Evolutionary conservation across 2,113 vertebrate genomes (phyloP).

Genomic region (Cardinalis cardinalis): DNA sequence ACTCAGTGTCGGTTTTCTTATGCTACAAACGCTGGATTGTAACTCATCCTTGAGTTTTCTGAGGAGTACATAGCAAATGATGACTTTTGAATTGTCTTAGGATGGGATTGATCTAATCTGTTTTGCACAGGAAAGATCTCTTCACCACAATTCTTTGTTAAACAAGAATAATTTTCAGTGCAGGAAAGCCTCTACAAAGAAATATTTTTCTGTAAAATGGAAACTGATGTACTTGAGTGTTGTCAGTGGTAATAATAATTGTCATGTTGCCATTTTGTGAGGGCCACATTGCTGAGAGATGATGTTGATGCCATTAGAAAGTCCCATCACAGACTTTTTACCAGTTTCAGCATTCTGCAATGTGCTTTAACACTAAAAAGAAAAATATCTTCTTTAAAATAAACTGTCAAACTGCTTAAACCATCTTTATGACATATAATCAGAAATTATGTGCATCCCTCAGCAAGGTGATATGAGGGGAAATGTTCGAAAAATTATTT

Average conservation of each 20-base stretch:
- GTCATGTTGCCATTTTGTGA: neutral
- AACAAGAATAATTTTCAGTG: neutral
- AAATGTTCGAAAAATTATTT: neutral
- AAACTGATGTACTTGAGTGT: neutral
- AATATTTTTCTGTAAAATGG: neutral
- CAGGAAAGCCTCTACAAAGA: neutral
- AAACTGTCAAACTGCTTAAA: neutral
- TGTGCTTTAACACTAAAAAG: neutral
- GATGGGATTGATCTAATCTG: neutral
- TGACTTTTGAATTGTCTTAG: neutral
- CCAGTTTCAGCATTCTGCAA: neutral
- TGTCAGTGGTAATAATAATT: neutral
- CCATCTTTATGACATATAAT: no score
- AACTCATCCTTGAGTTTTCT: neutral
- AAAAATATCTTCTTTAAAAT: neutral
- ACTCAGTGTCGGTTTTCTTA: neutral
- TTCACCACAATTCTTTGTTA: neutral
- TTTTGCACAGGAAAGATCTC: neutral
- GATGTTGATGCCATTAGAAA: neutral
- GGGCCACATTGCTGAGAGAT: neutral
- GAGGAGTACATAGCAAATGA: neutral
- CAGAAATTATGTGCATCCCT: neutral
- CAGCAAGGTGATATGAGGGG: neutral
- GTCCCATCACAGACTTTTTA: neutral
- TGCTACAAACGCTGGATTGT: neutral